Evolutionary conservation across 1,140 invertebrate genomes (phyloP).

Genomic region (Rhizoglyphus robini): DNA sequence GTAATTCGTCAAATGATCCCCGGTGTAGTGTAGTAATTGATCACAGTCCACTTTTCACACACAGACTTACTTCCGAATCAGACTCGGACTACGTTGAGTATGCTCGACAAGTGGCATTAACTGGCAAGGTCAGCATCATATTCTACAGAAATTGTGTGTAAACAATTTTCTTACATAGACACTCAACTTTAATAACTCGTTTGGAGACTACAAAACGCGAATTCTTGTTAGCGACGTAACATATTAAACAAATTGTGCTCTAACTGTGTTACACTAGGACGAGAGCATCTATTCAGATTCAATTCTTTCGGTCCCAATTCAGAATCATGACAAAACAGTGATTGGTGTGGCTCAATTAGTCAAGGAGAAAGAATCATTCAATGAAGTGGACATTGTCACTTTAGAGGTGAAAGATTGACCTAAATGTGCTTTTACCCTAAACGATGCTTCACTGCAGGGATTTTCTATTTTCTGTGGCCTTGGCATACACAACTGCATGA

Average conservation of each 20-base stretch:
- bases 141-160: neutral
- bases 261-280: neutral
- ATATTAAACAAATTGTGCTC: neutral
- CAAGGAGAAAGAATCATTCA: slow-evolving; percentile 69
- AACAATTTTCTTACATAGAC: slow-evolving; percentile 9
- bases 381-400: slow-evolving; percentile 70
- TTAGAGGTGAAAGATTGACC: slow-evolving; percentile 44
- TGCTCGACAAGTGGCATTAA: slow-evolving; percentile 62
- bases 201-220: slow-evolving; percentile 7
- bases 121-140: slow-evolving; percentile 43
- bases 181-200: slow-evolving; percentile 3
- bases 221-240: neutral
- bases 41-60: no score
- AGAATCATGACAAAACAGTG: slow-evolving; percentile 67
- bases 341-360: slow-evolving; percentile 87
- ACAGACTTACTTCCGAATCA: neutral
- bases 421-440: neutral
- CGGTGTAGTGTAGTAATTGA: no score
- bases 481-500: slow-evolving; percentile 91
- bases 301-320: slow-evolving; percentile 56
- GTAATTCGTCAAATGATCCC: no score
- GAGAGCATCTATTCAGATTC: neutral
- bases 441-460: slow-evolving; percentile 13
- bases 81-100: slow-evolving; percentile 3
- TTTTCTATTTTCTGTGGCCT: slow-evolving; percentile 93